Base-by-base conservation (phyloP, 2,113 vertebrate genomes). In the Sorex fumeus region DNA sequence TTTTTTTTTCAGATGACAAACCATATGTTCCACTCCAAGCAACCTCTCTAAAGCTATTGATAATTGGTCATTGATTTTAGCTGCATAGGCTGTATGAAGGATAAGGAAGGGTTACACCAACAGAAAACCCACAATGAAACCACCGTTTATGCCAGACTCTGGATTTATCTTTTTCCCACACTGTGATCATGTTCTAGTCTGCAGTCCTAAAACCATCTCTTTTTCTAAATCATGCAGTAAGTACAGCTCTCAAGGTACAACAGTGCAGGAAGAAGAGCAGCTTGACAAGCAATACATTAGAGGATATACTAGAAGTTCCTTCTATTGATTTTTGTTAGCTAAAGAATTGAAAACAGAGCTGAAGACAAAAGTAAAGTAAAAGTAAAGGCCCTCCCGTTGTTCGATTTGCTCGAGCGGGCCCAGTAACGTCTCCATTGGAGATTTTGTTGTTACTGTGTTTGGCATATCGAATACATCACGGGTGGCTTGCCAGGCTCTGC, bases 81-180 rank as follows among this genome's bases (percentile, higher is more conserved):
- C 57, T 57, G 2, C 16, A 8, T 25, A 79, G 6, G 36, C 25
- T 43, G 25, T 32, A 13, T 23, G 36, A 4, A 4, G 66, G 67
- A n/a, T 18, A 34, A 32, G 43, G 36, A 86, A 79, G 12, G 10
- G 9, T 57, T 76, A 84, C 8, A n/a, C 1, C 64, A 15, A 79
- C 30, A 72, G 71, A 88, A 92, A 85, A 79, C 11, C 40, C 74
- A 77, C 57, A 60, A 60, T 60, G 45, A 82, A 30, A 7, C 18
- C 8, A 74, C 72, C 25, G 53, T 60, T 36, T 53, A 23, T 34
- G 18, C 16, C 67, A 34, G 12, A 72, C 53, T 72, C 60, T 71
- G 64, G 86, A 25, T 19, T 45, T 91, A 36, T 71, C 91, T 83
- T 3, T 36, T 80, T 19, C 0, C 19, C 8, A 18, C 21, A 79